Evolutionary conservation across 2,113 vertebrate species (phyloP).

Genomic region (Syngnathus typhle): DNA sequence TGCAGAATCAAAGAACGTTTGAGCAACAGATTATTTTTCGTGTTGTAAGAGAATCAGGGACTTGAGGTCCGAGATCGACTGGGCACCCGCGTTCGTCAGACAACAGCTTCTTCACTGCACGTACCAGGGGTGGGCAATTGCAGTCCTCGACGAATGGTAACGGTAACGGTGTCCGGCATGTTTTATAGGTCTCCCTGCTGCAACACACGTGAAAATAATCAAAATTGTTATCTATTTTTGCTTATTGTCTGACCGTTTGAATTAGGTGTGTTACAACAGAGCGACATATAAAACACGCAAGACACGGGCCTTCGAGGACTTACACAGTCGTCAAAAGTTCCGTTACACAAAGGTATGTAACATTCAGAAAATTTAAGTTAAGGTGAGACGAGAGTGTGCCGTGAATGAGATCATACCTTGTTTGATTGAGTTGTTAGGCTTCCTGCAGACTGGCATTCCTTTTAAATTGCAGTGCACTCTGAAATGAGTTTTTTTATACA

Average conservation of each 20-base stretch:
- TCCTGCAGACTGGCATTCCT: slow-evolving; percentile 80
- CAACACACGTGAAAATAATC: too few relatives aligned
- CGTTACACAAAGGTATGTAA: neutral
- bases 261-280: too few relatives aligned
- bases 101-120: slow-evolving; percentile 85
- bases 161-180: too few relatives aligned
- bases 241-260: too few relatives aligned
- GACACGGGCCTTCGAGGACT: too few relatives aligned
- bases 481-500: slow-evolving; percentile 13
- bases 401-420: slow-evolving; percentile 75
- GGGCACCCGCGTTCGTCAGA: slow-evolving; percentile 88
- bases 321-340: neutral
- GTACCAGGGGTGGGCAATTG: neutral
- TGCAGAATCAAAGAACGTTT: too few relatives aligned
- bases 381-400: neutral
- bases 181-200: too few relatives aligned
- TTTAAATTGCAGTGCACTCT: slow-evolving; percentile 89
- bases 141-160: too few relatives aligned
- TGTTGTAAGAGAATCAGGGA: slow-evolving; percentile 64
- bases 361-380: neutral
- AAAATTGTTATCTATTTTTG: too few relatives aligned
- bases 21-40: too few relatives aligned
- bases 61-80: slow-evolving; percentile 96
- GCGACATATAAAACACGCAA: too few relatives aligned
- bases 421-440: slow-evolving; percentile 86